phyloP scores from a whole-genome alignment of 1,140 invertebrate genomes.

The Pentalonia nigronervosa region DNA sequence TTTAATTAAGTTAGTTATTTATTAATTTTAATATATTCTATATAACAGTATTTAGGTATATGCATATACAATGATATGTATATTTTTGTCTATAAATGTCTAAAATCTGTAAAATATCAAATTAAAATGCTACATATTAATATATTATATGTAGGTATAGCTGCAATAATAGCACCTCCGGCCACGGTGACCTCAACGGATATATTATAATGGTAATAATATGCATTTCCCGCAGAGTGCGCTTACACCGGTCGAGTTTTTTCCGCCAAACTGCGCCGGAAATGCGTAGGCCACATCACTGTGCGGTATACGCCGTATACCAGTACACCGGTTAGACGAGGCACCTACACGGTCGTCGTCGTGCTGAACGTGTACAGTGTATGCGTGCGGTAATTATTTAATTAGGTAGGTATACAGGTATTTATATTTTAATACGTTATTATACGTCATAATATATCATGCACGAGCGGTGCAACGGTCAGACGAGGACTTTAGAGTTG shows the following conservation, averaged over 20 bases:
- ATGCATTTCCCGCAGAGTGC: not conserved
- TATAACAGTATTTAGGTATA: too few species aligned
- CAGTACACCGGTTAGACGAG: not conserved
- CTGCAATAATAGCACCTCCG: not conserved
- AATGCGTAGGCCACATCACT: conserved; percentile 7
- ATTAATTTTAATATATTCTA: too few species aligned
- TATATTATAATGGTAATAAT: conserved; percentile 2
- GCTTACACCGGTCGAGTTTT: not conserved
- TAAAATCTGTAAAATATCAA: too few species aligned
- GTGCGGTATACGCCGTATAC: not conserved
- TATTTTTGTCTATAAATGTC: too few species aligned
- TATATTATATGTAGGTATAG: not conserved
- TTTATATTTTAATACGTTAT: not conserved
- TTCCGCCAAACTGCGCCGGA: conserved; percentile 9
- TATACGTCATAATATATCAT: not conserved
- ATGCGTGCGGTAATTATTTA: conserved; percentile 5
- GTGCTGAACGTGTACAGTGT: not conserved
- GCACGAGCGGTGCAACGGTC: too few species aligned
- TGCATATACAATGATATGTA: too few species aligned
- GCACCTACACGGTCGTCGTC: not conserved
- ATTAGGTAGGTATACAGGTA: not conserved
- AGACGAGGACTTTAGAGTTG: not conserved
- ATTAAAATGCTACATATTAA: too few species aligned
- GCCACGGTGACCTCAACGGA: not conserved
- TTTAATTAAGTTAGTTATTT: too few species aligned